A percentile compares a stretch with the other conserved stretches of the same genome.
These are phyloP conservation scores for Zaprionus kolodkinae DNA, from an alignment of 1,140 invertebrate genomes.

Conservation along the genomic window DNA sequence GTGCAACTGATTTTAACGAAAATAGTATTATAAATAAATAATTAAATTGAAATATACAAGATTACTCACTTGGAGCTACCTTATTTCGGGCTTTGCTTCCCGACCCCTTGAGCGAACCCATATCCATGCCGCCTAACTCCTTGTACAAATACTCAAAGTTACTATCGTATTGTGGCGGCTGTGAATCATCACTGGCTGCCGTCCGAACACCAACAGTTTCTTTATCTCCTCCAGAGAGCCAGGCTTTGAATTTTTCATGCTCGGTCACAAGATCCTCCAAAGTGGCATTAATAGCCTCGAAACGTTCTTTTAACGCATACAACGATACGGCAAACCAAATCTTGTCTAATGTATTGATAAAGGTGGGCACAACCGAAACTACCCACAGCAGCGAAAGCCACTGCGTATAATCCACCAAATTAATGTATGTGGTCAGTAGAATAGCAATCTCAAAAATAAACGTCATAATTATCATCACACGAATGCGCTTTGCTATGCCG, in stretches of 20 bases:
- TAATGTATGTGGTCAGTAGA: conserved; percentile 62
- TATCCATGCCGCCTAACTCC: conserved; percentile 65
- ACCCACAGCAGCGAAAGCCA: conserved; percentile 73
- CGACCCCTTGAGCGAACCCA: conserved; percentile 49
- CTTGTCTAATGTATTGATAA: conserved; percentile 78
- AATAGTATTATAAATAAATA: not conserved
- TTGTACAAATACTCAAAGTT: conserved; percentile 76
- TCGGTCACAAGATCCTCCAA: conserved; percentile 66
- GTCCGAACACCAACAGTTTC: conserved; percentile 3
- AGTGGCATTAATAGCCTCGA: conserved; percentile 71
- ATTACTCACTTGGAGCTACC: conserved; percentile 61
- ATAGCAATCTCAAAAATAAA: conserved; percentile 74
- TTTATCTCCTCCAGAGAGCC: conserved; percentile 41
- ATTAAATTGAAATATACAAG: not conserved
- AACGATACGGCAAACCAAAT: conserved; percentile 81
- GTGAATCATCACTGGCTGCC: conserved; percentile 36
- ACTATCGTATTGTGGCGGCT: conserved; percentile 66
- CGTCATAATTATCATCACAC: conserved; percentile 67
- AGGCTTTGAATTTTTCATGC: conserved; percentile 69
- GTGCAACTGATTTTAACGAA: conserved; percentile 43
- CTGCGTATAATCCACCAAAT: conserved; percentile 67
- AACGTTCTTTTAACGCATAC: conserved; percentile 75
- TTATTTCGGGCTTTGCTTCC: conserved; percentile 54
- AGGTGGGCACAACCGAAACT: conserved; percentile 71
- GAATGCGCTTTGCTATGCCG: conserved; percentile 56